These are phyloP conservation scores for Steinernema feltiae DNA, from an alignment of 1,140 invertebrate genomes.

Conservation along the genomic window DNA sequence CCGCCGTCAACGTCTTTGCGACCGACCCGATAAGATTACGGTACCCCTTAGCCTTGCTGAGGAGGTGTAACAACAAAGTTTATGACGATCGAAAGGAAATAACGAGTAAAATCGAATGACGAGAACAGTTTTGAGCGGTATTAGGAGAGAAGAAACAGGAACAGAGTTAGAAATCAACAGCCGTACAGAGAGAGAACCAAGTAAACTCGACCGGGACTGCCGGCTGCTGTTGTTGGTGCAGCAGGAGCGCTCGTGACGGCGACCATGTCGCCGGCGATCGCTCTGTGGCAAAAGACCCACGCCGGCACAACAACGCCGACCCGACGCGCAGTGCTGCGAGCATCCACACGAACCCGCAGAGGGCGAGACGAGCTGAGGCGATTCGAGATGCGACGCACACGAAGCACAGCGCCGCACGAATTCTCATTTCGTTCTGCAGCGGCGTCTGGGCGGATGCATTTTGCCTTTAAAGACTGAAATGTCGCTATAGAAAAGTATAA, in stretches of 20 bases:
- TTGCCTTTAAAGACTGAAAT: background rate
- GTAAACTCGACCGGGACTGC: slow-evolving; percentile 2
- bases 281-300: slow-evolving; percentile 8
- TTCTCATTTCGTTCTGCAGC: background rate
- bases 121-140: too few species aligned
- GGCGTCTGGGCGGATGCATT: background rate
- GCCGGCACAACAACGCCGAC: slow-evolving; percentile 6
- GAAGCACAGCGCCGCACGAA: background rate
- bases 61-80: too few species aligned
- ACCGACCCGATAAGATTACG: too few species aligned
- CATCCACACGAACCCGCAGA: slow-evolving; percentile 7
- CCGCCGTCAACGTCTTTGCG: too few species aligned
- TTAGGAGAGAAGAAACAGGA: background rate
- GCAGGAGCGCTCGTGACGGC: background rate
- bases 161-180: slow-evolving; percentile 8
- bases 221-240: slow-evolving; percentile 6
- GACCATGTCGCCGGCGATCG: background rate
- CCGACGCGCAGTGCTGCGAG: slow-evolving; percentile 5
- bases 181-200: background rate
- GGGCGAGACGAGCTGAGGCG: background rate
- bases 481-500: background rate
- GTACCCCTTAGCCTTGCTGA: too few species aligned
- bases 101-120: too few species aligned
- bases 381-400: slow-evolving; percentile 7
- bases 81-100: too few species aligned